Conservation (phyloP, 2,888 invertebrate species). For the Oconnorella tubifera region DNA sequence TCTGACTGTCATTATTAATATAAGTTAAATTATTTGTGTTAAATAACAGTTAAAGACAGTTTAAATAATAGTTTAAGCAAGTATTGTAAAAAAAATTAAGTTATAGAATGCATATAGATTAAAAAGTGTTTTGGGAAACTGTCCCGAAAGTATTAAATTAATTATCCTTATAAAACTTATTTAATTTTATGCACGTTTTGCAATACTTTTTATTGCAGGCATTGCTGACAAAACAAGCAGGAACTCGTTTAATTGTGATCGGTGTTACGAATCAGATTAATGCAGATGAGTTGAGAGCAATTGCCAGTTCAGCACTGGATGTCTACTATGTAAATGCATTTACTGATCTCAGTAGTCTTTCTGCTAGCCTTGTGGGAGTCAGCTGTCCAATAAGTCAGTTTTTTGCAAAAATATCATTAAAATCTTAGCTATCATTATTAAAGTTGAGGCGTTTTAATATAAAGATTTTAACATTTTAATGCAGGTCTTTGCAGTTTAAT, state of each 20-base stretch:
- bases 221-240: not conserved
- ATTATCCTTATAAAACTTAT: too few relatives aligned
- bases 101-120: too few relatives aligned
- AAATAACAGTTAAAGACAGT: too few relatives aligned
- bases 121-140: too few relatives aligned
- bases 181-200: too few relatives aligned
- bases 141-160: too few relatives aligned
- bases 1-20: too few relatives aligned
- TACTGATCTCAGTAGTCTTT: conserved; percentile 4
- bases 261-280: conserved; percentile 15
- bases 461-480: not conserved
- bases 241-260: conserved; percentile 4
- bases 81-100: too few relatives aligned
- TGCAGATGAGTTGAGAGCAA: conserved; percentile 6
- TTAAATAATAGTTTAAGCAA: too few relatives aligned
- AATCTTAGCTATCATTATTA: not conserved
- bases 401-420: not conserved
- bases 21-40: too few relatives aligned
- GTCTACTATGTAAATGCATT: conserved; percentile 3
- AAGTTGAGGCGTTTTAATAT: not conserved
- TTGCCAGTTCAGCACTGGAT: conserved; percentile 10
- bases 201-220: too few relatives aligned
- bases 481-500: not conserved
- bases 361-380: conserved; percentile 8
- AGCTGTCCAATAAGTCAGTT: conserved; percentile 7